Percentiles rank a stretch among this genome's conserved stretches.
Conservation (phyloP, 2,888 invertebrate species). For the Syrista parreyssii region DNA sequence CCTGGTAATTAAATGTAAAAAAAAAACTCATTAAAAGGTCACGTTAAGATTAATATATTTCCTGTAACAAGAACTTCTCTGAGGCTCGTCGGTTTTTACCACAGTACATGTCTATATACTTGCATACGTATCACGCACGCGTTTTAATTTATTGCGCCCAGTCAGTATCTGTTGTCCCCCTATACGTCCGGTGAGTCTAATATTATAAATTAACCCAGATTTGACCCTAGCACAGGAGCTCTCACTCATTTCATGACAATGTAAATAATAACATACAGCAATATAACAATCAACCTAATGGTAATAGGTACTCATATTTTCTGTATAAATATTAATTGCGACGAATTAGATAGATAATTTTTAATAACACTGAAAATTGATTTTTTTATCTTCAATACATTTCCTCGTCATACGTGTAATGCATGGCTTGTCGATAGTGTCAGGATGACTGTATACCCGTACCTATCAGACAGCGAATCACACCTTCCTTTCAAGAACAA, state of each 20-base stretch:
- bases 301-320: background rate
- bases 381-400: background rate
- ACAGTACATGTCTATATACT: background rate
- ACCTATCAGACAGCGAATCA: background rate
- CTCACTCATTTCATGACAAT: background rate
- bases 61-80: background rate
- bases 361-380: background rate
- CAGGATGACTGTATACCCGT: background rate
- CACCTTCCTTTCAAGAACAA: background rate
- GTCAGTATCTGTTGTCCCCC: conserved; percentile 15
- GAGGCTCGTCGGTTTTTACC: background rate
- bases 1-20: background rate
- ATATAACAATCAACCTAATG: background rate
- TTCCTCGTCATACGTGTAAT: background rate
- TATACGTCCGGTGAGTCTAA: conserved; percentile 48
- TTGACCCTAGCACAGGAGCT: conserved; percentile 27
- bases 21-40: background rate
- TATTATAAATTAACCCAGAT: conserved; percentile 51
- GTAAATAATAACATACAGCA: background rate
- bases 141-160: background rate
- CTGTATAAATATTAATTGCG: background rate
- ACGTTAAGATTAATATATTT: background rate
- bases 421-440: background rate
- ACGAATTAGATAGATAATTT: background rate
- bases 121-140: conserved; percentile 3